These are phyloP conservation scores for Clinocottus analis DNA, from an alignment of 2,113 vertebrate species.

Conservation along the genomic window DNA sequence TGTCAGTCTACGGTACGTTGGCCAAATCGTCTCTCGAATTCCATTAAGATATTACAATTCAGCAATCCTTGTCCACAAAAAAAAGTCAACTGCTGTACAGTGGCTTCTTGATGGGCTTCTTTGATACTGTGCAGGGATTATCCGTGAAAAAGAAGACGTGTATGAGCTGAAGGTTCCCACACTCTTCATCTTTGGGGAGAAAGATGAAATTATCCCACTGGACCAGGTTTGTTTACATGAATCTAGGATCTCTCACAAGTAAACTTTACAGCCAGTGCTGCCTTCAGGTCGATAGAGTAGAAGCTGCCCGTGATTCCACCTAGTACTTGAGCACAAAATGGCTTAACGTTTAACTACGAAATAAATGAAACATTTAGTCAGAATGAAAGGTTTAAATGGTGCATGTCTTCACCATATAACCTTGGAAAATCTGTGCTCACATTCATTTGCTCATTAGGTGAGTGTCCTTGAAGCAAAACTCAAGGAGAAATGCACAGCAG, in stretches of 20 bases:
- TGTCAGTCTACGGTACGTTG: slow-evolving; percentile 83
- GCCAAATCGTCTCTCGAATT: not conserved
- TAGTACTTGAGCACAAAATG: not conserved
- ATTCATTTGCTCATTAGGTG: slow-evolving; percentile 76
- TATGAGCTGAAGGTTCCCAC: slow-evolving; percentile 82
- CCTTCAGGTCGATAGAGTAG: not conserved
- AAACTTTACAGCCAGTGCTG: not conserved
- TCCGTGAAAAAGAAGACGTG: slow-evolving; percentile 79
- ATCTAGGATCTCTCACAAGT: not conserved
- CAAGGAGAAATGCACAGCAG: slow-evolving; percentile 86
- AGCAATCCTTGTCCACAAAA: not conserved
- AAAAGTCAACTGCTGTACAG: accelerated
- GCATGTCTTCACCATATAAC: not conserved
- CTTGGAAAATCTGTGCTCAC: not conserved
- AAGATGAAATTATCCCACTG: slow-evolving; percentile 80
- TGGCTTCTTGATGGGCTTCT: slow-evolving; percentile 11
- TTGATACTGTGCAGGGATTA: slow-evolving; percentile 76
- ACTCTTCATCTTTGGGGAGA: slow-evolving; percentile 88
- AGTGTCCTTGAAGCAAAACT: slow-evolving; percentile 84
- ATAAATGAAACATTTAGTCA: not conserved
- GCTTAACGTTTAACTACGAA: not conserved
- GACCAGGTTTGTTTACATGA: slow-evolving; percentile 75
- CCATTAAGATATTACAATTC: not conserved
- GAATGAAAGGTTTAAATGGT: not conserved
- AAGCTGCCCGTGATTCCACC: too few relatives aligned